phyloP scores from a whole-genome alignment of 1,140 invertebrate species.

The Atopsyche davidsoni region DNA sequence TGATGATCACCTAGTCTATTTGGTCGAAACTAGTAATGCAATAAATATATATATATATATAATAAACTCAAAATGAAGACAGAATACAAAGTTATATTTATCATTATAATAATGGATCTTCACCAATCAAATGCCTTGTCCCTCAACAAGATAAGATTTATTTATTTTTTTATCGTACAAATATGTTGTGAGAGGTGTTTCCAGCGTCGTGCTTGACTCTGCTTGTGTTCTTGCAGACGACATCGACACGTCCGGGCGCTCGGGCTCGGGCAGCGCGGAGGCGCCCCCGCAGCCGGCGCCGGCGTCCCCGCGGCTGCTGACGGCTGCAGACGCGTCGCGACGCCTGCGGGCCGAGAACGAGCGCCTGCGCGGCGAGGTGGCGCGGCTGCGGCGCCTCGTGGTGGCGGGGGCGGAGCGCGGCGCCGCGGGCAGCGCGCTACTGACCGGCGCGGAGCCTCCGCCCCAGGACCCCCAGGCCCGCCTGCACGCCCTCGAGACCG shows the following conservation, averaged over 20 bases:
- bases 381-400: constrained; percentile 53
- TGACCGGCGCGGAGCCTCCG: constrained; percentile 48
- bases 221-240: too few relatives aligned
- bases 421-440: constrained; percentile 49
- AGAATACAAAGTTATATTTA: too few relatives aligned
- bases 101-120: too few relatives aligned
- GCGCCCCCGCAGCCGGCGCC: constrained; percentile 41
- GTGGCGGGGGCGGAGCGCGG: constrained; percentile 55
- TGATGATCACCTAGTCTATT: too few relatives aligned
- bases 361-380: constrained; percentile 49
- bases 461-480: constrained; percentile 29
- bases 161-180: too few relatives aligned
- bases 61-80: too few relatives aligned
- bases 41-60: too few relatives aligned
- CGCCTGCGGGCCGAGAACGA: constrained; percentile 60
- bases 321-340: constrained; percentile 44
- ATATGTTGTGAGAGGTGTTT: too few relatives aligned
- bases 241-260: constrained; percentile 2
- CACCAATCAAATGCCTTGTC: too few relatives aligned
- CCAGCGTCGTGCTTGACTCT: too few relatives aligned
- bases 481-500: constrained; percentile 36
- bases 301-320: constrained; percentile 44
- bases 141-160: too few relatives aligned
- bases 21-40: too few relatives aligned
- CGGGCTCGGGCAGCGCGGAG: constrained; percentile 37